A percentile compares a stretch with the other conserved stretches of the same genome.
Conservation (phyloP, 2,113 vertebrate species). For the Oriolus oriolus region DNA sequence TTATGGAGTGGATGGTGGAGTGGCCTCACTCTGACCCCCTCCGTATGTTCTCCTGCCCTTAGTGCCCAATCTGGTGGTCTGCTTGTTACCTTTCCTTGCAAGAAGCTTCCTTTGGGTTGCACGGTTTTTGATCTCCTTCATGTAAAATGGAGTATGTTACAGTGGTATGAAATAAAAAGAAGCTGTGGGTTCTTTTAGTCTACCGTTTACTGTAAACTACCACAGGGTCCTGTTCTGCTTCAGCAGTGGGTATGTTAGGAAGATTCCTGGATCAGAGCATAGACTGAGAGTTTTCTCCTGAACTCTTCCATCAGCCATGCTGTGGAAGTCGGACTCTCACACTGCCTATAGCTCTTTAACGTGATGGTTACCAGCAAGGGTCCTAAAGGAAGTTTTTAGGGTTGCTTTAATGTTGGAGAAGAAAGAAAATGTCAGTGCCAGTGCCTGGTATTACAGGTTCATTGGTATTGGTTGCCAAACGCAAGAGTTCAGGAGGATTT, state of each 20-base stretch:
- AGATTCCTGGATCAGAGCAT: background rate
- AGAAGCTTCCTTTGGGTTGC: background rate
- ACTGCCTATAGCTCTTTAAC: background rate
- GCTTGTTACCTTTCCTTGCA: background rate
- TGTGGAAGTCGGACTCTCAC: background rate
- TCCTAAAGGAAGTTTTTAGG: background rate
- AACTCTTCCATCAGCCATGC: rapidly evolving
- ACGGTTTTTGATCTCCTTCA: background rate
- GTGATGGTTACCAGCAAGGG: background rate
- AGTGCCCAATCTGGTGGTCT: background rate
- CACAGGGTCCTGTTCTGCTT: background rate
- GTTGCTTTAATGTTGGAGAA: background rate
- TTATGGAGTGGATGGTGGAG: background rate
- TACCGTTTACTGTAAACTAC: background rate
- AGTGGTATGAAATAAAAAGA: background rate
- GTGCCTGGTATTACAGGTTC: background rate
- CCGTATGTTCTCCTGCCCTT: background rate
- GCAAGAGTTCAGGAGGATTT: background rate
- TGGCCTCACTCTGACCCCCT: background rate
- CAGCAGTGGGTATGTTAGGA: background rate
- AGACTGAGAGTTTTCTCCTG: background rate
- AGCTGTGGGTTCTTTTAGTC: background rate
- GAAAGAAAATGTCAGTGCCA: background rate
- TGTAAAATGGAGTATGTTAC: background rate
- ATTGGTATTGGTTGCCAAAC: background rate